phyloP scores from a whole-genome alignment of 2,797 vertebrate genomes.

The Artibeus lituratus region DNA sequence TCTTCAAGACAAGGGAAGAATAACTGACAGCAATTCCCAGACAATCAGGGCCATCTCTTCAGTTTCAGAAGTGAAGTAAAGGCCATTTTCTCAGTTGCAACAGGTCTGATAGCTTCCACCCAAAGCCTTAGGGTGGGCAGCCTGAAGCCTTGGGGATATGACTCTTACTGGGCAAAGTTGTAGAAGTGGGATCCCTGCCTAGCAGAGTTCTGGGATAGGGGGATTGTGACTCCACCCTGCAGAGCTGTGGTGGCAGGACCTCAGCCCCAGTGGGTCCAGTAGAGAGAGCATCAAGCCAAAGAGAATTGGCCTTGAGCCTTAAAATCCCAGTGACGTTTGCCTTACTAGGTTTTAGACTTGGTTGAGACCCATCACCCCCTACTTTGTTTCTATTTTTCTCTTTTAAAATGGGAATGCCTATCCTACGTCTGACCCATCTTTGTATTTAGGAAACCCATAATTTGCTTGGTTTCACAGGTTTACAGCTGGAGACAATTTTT shows the following conservation, averaged over 20 bases:
- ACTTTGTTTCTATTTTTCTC: background rate
- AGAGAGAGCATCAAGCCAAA: background rate
- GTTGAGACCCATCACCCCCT: background rate
- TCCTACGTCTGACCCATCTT: background rate
- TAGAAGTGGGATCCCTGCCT: background rate
- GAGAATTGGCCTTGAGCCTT: background rate
- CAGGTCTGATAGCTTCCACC: background rate
- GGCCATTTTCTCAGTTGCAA: background rate
- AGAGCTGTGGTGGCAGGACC: background rate
- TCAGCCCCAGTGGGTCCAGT: background rate
- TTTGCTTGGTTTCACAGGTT: background rate
- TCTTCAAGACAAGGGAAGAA: background rate
- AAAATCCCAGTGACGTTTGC: background rate
- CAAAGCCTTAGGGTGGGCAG: background rate
- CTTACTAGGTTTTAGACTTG: background rate
- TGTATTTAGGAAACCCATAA: background rate
- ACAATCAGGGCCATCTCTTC: background rate
- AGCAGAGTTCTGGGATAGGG: background rate
- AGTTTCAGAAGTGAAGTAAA: background rate
- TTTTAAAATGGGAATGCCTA: background rate
- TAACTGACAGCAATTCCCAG: background rate
- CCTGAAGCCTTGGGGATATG: background rate
- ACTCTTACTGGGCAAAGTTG: background rate
- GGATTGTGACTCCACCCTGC: background rate
- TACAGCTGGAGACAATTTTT: background rate